Percentiles rank a stretch among this genome's conserved stretches.
Conservation (phyloP, 2,113 vertebrate genomes). For the Myotis brandtii region DNA sequence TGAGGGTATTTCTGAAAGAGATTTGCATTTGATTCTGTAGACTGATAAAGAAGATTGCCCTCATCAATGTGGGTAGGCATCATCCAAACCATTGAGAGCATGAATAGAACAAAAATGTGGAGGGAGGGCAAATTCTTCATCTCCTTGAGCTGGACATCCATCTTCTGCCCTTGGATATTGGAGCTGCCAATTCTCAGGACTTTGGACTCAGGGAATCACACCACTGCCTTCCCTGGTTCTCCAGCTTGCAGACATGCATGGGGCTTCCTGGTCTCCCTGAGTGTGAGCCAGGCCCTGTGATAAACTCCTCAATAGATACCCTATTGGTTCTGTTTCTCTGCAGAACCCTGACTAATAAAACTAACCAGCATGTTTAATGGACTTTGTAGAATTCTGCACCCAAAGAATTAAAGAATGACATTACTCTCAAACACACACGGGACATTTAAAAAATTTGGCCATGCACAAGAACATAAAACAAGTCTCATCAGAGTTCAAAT, state of each 20-base stretch:
- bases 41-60: background rate
- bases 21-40: background rate
- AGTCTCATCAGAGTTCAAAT: background rate
- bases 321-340: background rate
- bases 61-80: accelerated
- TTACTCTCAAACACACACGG: background rate
- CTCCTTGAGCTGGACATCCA: background rate
- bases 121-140: too few species aligned
- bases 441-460: background rate
- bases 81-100: too few species aligned
- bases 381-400: background rate
- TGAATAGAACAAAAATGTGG: background rate
- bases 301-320: background rate
- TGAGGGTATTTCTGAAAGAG: background rate
- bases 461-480: accelerated
- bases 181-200: background rate
- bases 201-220: too few species aligned
- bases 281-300: background rate
- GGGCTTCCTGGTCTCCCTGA: background rate
- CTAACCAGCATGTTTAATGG: background rate
- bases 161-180: background rate
- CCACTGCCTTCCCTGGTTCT: background rate
- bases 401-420: background rate
- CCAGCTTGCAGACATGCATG: too few species aligned
- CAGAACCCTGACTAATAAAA: background rate